Percentiles rank a stretch among this genome's conserved stretches.
Conservation (phyloP, 1,140 invertebrate genomes). For the Proales similis region DNA sequence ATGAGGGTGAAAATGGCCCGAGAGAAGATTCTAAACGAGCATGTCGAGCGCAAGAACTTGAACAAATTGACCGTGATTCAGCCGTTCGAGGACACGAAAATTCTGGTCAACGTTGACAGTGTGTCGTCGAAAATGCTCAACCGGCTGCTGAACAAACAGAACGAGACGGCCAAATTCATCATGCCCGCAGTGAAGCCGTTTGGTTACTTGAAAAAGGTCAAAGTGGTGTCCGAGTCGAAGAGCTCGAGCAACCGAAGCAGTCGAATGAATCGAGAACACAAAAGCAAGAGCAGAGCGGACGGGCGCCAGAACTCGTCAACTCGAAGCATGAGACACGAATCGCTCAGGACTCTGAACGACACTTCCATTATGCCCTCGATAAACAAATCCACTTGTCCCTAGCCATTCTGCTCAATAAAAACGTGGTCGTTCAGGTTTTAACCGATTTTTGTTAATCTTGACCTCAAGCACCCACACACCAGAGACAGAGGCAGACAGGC, state of each 20-base stretch:
- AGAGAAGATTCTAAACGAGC: constrained; percentile 35
- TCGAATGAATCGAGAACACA: not conserved
- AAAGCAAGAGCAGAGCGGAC: not conserved
- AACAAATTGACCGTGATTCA: constrained; percentile 32
- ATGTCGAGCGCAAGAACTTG: constrained; percentile 10
- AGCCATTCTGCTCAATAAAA: not conserved
- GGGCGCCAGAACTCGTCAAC: constrained; percentile 4
- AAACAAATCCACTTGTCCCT: not conserved
- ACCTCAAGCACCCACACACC: not conserved
- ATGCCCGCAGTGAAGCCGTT: constrained; percentile 16
- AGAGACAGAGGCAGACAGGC: not conserved
- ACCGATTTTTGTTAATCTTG: not conserved
- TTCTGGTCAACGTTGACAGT: constrained; percentile 25
- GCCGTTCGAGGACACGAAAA: constrained; percentile 36
- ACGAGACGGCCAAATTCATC: constrained; percentile 18
- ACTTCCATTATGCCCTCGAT: constrained; percentile 15
- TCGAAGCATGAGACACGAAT: constrained; percentile 30
- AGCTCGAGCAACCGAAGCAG: not conserved
- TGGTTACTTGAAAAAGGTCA: constrained; percentile 35
- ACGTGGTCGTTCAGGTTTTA: not conserved
- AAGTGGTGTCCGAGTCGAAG: too few species aligned
- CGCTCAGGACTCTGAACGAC: constrained; percentile 25
- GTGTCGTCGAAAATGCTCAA: constrained; percentile 14
- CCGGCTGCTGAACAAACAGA: constrained; percentile 13
- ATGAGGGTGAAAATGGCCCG: constrained; percentile 13